Evolutionary conservation across 2,888 invertebrate genomes (phyloP).

Genomic region (Noctua comes): DNA sequence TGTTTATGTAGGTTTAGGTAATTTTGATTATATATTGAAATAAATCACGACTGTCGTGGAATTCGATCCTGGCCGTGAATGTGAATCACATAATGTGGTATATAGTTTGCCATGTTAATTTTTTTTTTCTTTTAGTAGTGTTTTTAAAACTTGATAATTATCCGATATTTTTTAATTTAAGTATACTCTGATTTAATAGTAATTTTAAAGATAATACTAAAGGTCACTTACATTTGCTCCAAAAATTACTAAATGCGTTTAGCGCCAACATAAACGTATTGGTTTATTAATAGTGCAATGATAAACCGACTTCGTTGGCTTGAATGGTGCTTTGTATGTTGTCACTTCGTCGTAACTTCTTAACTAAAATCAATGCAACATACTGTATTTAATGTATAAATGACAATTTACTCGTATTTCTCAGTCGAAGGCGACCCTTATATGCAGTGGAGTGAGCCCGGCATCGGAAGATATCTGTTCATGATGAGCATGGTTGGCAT

Average conservation of each 20-base stretch:
- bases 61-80: background rate
- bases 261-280: background rate
- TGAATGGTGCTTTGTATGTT: conserved; percentile 20
- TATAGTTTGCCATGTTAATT: background rate
- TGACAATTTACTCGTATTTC: conserved; percentile 43
- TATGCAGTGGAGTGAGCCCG: conserved; percentile 92
- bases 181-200: background rate
- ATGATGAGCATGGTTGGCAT: conserved; percentile 92
- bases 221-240: background rate
- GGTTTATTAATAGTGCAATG: background rate
- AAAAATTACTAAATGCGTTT: background rate
- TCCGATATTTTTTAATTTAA: background rate
- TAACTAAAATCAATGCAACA: background rate
- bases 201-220: background rate
- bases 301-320: background rate
- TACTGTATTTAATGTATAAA: conserved; percentile 9
- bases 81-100: background rate
- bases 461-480: conserved; percentile 93
- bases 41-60: background rate
- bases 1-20: background rate
- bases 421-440: conserved; percentile 89
- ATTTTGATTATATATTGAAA: too few relatives aligned
- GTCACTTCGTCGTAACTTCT: conserved; percentile 12
- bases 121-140: background rate
- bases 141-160: background rate